Conservation (phyloP, 2,113 vertebrate genomes). For the Pagrus major region DNA sequence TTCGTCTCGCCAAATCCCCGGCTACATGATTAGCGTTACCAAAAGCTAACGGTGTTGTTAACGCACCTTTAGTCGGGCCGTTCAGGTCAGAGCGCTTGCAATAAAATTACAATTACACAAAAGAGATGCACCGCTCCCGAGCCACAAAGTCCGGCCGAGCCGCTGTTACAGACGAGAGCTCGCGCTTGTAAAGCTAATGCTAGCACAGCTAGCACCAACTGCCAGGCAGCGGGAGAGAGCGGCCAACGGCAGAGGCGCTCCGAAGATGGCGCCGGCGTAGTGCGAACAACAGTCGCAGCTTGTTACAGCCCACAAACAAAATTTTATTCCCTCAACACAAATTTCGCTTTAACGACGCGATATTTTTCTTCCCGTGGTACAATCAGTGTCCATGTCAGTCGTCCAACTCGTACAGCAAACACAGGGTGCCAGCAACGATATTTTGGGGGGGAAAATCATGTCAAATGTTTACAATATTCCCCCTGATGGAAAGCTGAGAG, state of each 20-base stretch:
- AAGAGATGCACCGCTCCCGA: no score
- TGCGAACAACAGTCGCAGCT: slow-evolving; percentile 41
- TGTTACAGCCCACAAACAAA: slow-evolving; percentile 6
- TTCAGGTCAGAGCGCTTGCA: neutral
- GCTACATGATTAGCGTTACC: no score
- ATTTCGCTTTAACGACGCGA: neutral
- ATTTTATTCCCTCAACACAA: neutral
- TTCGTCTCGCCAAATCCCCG: neutral
- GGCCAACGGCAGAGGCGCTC: slow-evolving; percentile 50
- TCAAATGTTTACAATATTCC: slow-evolving; percentile 66
- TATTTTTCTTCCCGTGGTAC: neutral
- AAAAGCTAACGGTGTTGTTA: neutral
- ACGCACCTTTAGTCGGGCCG: neutral
- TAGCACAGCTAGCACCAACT: slow-evolving; percentile 60
- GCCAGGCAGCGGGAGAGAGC: slow-evolving; percentile 59
- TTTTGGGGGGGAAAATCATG: slow-evolving; percentile 18
- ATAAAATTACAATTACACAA: no score
- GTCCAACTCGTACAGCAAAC: slow-evolving; percentile 26
- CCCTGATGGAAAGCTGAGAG: slow-evolving; percentile 67
- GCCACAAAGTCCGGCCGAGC: no score
- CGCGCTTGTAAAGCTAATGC: slow-evolving; percentile 53
- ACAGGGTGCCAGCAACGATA: neutral
- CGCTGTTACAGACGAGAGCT: neutral
- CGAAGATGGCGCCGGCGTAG: slow-evolving; percentile 77
- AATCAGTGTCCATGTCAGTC: slow-evolving; percentile 25